Conservation (phyloP, 2,888 invertebrate species). For the Melanotus villosus region DNA sequence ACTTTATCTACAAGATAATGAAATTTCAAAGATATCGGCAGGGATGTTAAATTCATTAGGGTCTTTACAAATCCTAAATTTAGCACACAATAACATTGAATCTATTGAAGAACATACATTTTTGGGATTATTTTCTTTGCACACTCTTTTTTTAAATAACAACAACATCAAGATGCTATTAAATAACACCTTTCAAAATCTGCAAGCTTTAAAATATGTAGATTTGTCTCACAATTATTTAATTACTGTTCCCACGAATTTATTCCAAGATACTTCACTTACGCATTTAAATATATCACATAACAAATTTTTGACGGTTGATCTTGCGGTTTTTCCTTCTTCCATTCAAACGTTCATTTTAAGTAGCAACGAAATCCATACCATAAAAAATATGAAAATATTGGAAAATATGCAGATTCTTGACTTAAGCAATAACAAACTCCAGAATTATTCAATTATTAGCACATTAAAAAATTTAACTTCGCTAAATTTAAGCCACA, state of each 20-base stretch:
- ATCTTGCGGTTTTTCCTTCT: too few species aligned
- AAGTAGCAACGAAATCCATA: too few species aligned
- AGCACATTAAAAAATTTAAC: neutral
- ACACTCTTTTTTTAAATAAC: constrained; percentile 60
- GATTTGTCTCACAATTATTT: neutral
- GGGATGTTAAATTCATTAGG: neutral
- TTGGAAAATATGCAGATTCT: neutral
- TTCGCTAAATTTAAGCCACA: constrained; percentile 5
- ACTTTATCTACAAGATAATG: constrained; percentile 21
- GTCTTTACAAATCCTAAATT: neutral
- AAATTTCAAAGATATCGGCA: constrained; percentile 13
- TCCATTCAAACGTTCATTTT: too few species aligned
- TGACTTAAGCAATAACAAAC: constrained; percentile 21
- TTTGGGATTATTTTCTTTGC: constrained; percentile 73
- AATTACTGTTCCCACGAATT: too few species aligned
- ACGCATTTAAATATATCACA: too few species aligned
- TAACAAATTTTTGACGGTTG: too few species aligned
- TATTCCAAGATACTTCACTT: too few species aligned
- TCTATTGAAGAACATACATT: constrained; percentile 74
- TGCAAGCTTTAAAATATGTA: neutral
- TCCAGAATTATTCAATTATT: neutral
- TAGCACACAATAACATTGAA: constrained; percentile 1
- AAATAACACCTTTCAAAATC: neutral
- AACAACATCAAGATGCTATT: neutral
- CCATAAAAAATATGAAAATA: too few species aligned